phyloP scores from a whole-genome alignment of 2,888 invertebrate species.

The Diarsia dahlii region DNA sequence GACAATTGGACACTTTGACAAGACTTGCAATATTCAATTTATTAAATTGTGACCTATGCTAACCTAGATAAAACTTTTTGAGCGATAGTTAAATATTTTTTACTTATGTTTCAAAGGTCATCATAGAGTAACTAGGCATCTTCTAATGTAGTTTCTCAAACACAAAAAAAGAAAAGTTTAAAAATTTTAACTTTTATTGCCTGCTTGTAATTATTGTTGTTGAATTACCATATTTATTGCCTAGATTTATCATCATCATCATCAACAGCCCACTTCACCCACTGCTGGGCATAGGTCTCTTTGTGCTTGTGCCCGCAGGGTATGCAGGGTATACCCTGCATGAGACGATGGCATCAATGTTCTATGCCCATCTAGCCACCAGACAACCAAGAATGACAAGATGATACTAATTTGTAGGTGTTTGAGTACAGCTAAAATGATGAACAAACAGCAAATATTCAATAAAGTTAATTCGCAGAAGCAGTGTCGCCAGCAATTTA shows the following conservation, averaged over 20 bases:
- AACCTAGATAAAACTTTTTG: neutral
- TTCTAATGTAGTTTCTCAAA: neutral
- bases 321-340: too few relatives aligned
- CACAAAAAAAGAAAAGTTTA: too few relatives aligned
- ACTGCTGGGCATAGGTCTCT: too few relatives aligned
- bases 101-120: neutral
- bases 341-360: too few relatives aligned
- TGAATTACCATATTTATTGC: neutral
- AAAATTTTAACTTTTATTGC: too few relatives aligned
- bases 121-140: neutral
- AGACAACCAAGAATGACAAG: neutral
- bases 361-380: too few relatives aligned
- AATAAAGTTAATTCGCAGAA: slow-evolving; percentile 20
- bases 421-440: neutral
- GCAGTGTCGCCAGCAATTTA: neutral
- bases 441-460: neutral
- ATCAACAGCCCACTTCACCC: too few relatives aligned
- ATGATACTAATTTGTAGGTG: neutral
- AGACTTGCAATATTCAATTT: neutral
- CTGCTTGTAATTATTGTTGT: neutral
- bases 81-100: neutral
- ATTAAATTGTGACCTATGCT: neutral
- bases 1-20: neutral
- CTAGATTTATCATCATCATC: neutral
- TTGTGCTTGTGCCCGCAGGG: too few relatives aligned